phyloP scores from a whole-genome alignment of 1,140 invertebrate species.

The Homalodisca vitripennis region DNA sequence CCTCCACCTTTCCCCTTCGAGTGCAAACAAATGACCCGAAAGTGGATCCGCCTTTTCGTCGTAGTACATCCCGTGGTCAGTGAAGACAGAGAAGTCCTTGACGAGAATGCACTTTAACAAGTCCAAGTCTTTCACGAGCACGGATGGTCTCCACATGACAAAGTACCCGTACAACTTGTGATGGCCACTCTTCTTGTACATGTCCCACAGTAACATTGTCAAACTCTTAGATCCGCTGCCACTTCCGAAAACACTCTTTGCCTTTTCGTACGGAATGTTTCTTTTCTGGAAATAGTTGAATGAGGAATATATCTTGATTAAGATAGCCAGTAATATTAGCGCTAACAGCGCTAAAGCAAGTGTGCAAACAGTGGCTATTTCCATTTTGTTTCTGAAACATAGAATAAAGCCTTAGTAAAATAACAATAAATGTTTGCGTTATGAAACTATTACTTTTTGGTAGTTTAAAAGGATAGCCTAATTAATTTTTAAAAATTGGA shows the following conservation, averaged over 20 bases:
- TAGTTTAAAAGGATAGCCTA: too few relatives aligned
- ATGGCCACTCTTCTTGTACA: neutral
- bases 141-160: neutral
- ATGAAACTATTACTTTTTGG: too few relatives aligned
- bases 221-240: neutral
- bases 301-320: too few relatives aligned
- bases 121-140: constrained; percentile 43
- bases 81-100: constrained; percentile 56
- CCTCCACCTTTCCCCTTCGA: constrained; percentile 57
- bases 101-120: constrained; percentile 52
- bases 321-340: too few relatives aligned
- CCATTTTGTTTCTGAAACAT: too few relatives aligned
- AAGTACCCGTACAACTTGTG: constrained; percentile 9
- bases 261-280: constrained; percentile 26
- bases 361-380: too few relatives aligned
- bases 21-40: constrained; percentile 51
- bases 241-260: constrained; percentile 36
- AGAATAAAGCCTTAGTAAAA: too few relatives aligned
- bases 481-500: too few relatives aligned
- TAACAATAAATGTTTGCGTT: too few relatives aligned
- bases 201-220: neutral
- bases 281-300: constrained; percentile 37
- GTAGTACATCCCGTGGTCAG: constrained; percentile 50
- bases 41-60: constrained; percentile 52
- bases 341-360: too few relatives aligned